Evolutionary conservation across 2,113 vertebrate genomes (phyloP).

Genomic region (Pan troglodytes): NHGRI_mPanTro3-v2.1_pri NC_072411.2:81702501-81703000

Average conservation of each 20-base stretch:
- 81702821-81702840: constrained; percentile 30
- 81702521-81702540: neutral
- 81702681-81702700: neutral
- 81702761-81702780: neutral
- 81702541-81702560: neutral
- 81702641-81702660: neutral
- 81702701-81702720: neutral
- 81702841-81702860: neutral
- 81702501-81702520: neutral
- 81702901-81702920: neutral
- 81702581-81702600: neutral
- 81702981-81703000: neutral
- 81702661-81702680: neutral
- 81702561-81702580: neutral
- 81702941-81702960: neutral
- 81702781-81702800: constrained; percentile 7
- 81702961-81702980: neutral
- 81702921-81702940: constrained; percentile 25
- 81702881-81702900: neutral
- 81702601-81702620: neutral
- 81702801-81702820: neutral
- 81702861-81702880: neutral
- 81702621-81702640: neutral
- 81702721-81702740: neutral
- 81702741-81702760: neutral